phyloP scores from a whole-genome alignment of 2,888 invertebrate genomes.

The Xanthorhoe designata region DNA sequence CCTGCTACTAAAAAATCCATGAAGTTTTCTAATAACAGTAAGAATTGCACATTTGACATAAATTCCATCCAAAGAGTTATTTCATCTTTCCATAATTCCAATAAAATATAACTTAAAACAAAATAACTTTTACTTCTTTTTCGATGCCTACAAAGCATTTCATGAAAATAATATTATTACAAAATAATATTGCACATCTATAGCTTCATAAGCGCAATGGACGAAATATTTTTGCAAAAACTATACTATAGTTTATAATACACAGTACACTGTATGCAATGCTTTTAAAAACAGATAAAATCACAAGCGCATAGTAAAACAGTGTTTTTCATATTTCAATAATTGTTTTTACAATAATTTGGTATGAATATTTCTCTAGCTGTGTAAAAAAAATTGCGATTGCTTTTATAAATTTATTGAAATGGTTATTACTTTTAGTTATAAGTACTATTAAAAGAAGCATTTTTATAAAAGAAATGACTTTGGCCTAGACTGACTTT shows the following conservation, averaged over 20 bases:
- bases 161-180: constrained; percentile 29
- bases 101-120: constrained; percentile 21
- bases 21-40: constrained; percentile 52
- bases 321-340: background rate
- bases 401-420: background rate
- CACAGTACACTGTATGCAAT: background rate
- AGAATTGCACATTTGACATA: constrained; percentile 62
- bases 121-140: background rate
- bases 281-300: background rate
- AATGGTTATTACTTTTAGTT: background rate
- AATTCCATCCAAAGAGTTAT: constrained; percentile 46
- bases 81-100: constrained; percentile 36
- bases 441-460: no score
- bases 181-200: constrained; percentile 63
- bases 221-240: constrained; percentile 59
- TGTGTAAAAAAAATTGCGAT: background rate
- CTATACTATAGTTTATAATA: constrained; percentile 13
- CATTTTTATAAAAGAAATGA: background rate
- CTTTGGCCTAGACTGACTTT: background rate
- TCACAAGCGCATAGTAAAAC: background rate
- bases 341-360: background rate
- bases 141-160: background rate
- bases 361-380: background rate
- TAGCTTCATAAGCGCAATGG: constrained; percentile 73
- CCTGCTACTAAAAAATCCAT: constrained; percentile 29